Conservation (phyloP, 2,888 invertebrate species). For the Xanthorhoe designata region DNA sequence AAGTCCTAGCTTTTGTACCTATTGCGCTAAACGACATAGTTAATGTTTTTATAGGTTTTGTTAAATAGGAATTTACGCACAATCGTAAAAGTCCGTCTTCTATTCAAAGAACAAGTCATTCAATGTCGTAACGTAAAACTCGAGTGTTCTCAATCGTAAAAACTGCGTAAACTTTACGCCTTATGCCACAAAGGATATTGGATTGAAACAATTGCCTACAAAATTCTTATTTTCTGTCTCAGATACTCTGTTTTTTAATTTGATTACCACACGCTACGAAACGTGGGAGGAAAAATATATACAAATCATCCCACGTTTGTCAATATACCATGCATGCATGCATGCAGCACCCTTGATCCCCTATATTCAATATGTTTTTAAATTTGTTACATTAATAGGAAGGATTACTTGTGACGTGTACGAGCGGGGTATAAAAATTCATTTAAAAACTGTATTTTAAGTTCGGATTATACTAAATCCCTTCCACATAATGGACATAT, state of each 20-base stretch:
- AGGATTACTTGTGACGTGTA: slow-evolving; percentile 45
- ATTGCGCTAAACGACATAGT: slow-evolving; percentile 15
- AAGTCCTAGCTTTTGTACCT: slow-evolving; percentile 1
- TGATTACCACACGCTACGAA: no score
- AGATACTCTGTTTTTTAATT: background rate
- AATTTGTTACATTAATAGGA: slow-evolving; percentile 48
- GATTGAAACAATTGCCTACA: slow-evolving; percentile 3
- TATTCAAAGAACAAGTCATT: slow-evolving; percentile 39
- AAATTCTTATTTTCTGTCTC: background rate
- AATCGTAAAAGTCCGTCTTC: slow-evolving; percentile 51
- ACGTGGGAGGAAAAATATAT: background rate
- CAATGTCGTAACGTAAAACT: slow-evolving; percentile 44
- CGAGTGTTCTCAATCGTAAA: slow-evolving; percentile 53
- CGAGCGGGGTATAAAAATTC: slow-evolving; percentile 45
- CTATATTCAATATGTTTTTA: slow-evolving; percentile 35
- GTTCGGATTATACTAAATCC: slow-evolving; percentile 30
- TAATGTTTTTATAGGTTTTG: slow-evolving; percentile 44
- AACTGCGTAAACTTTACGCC: slow-evolving; percentile 34
- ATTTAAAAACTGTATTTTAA: slow-evolving; percentile 37
- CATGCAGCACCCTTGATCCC: slow-evolving; percentile 37
- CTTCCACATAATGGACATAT: slow-evolving; percentile 41
- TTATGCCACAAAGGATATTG: slow-evolving; percentile 15
- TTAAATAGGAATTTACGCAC: slow-evolving; percentile 49
- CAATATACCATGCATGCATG: slow-evolving; percentile 29
- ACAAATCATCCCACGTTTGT: slow-evolving; percentile 17